These are phyloP conservation scores for Tautogolabrus adspersus DNA, from an alignment of 2,113 vertebrate species.

Conservation along the genomic window DNA sequence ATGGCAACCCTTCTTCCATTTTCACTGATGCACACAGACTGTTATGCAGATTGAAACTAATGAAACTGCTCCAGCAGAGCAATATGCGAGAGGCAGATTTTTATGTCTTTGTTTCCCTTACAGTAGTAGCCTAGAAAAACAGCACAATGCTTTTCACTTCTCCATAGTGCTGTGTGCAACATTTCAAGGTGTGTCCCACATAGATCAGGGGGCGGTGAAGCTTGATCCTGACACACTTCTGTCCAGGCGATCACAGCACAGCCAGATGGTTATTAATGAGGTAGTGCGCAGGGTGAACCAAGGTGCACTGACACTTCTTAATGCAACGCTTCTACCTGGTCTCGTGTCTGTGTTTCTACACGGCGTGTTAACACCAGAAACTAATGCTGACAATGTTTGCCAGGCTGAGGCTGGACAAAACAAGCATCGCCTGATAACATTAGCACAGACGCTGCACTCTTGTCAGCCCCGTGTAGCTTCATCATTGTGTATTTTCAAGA, in stretches of 20 bases:
- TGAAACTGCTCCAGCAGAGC: too few species aligned
- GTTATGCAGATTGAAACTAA: too few species aligned
- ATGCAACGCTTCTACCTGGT: slow-evolving; percentile 17
- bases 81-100: too few species aligned
- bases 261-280: slow-evolving; percentile 59
- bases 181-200: slow-evolving; percentile 9
- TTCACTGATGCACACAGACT: not conserved
- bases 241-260: slow-evolving; percentile 22
- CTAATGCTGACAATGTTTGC: slow-evolving; percentile 9
- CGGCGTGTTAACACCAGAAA: slow-evolving; percentile 13
- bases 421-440: slow-evolving; percentile 18
- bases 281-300: slow-evolving; percentile 15
- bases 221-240: slow-evolving; percentile 18
- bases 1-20: not conserved
- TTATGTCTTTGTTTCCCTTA: not conserved
- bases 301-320: slow-evolving; percentile 26
- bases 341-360: slow-evolving; percentile 26
- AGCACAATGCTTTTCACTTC: not conserved
- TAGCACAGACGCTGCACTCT: slow-evolving; percentile 2
- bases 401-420: slow-evolving; percentile 10
- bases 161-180: not conserved
- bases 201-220: not conserved
- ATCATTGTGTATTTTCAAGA: slow-evolving; percentile 9
- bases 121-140: not conserved
- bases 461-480: not conserved